phyloP scores from a whole-genome alignment of 2,797 vertebrate genomes.

The Parotocinclus haroldoi region DNA sequence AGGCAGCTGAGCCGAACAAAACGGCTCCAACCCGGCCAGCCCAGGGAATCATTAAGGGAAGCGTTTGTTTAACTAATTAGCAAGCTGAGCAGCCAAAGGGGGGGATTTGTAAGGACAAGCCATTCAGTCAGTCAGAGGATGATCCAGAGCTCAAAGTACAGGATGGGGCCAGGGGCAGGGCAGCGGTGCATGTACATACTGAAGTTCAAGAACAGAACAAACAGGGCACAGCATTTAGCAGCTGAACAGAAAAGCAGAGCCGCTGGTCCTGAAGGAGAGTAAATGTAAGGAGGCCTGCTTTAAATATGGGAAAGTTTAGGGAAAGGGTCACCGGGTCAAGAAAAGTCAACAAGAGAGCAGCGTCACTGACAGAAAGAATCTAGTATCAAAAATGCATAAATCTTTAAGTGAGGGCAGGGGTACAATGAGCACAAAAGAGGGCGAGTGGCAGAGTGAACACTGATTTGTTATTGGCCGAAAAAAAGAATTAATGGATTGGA shows the following conservation, averaged over 20 bases:
- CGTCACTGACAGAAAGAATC: constrained; percentile 92
- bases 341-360: constrained; percentile 98
- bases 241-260: constrained; percentile 48
- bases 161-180: constrained; percentile 70
- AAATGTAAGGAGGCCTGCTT: constrained; percentile 69
- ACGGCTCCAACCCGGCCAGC: constrained; percentile 72
- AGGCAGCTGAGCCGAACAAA: constrained; percentile 82
- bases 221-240: constrained; percentile 82
- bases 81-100: constrained; percentile 85
- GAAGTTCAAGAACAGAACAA: constrained; percentile 99
- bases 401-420: constrained; percentile 84
- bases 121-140: constrained; percentile 63
- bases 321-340: constrained; percentile 83
- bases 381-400: constrained; percentile 99
- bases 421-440: constrained; percentile 84
- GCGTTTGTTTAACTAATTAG: constrained; percentile 99
- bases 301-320: constrained; percentile 96
- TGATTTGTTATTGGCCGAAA: constrained; percentile 77
- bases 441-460: constrained; percentile 84
- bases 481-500: constrained; percentile 69
- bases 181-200: constrained; percentile 73
- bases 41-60: constrained; percentile 82
- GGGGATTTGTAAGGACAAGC: constrained; percentile 74
- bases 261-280: constrained; percentile 25
- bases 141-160: constrained; percentile 79